Conservation (phyloP, 2,113 vertebrate species). For the Hiodon tergisus region DNA sequence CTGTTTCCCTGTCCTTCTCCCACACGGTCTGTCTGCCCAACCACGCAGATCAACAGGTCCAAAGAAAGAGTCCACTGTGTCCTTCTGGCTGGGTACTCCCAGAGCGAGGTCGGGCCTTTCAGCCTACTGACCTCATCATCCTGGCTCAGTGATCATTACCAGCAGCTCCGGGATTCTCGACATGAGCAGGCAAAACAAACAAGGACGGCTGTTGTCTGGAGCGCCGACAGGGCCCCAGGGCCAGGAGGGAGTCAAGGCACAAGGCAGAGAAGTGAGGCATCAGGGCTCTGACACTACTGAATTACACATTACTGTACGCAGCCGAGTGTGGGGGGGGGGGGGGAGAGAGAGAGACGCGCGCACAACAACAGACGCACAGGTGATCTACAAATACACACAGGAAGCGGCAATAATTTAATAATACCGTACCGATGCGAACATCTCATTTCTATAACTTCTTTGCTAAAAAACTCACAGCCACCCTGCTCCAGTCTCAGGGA, state of each 20-base stretch:
- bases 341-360: background rate
- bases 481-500: no score
- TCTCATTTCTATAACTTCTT: no score
- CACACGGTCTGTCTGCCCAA: background rate
- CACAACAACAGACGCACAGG: background rate
- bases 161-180: conserved; percentile 62
- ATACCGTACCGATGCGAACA: background rate
- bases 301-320: conserved; percentile 22
- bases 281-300: conserved; percentile 50
- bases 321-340: no score
- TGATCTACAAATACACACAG: background rate
- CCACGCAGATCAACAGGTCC: conserved; percentile 17
- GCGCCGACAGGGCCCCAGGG: conserved; percentile 39
- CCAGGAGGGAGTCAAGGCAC: conserved; percentile 40
- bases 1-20: background rate
- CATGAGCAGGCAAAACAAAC: conserved; percentile 53
- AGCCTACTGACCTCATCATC: conserved; percentile 56
- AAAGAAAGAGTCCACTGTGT: conserved; percentile 57
- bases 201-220: conserved; percentile 64
- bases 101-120: background rate
- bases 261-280: conserved; percentile 46
- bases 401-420: background rate
- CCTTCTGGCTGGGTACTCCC: conserved; percentile 18
- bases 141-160: conserved; percentile 56
- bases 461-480: no score